Conservation (phyloP, 2,113 vertebrate genomes). For the Anser cygnoides region DNA sequence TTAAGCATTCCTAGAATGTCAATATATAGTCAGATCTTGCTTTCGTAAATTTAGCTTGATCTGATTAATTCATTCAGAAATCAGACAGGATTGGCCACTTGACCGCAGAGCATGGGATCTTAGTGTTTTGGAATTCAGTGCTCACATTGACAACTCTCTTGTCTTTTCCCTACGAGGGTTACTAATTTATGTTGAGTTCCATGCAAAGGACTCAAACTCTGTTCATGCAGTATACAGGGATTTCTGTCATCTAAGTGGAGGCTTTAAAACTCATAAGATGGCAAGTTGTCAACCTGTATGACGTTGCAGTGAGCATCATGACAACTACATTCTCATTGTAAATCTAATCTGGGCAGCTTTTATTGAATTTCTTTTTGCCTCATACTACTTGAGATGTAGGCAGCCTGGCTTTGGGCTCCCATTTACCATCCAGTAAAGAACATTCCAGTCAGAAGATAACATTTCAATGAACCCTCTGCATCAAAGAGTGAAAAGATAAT, state of each 20-base stretch:
- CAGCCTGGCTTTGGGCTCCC: neutral
- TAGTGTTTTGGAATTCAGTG: neutral
- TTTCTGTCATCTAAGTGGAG: neutral
- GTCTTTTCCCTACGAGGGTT: neutral
- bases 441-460: neutral
- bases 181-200: neutral
- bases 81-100: neutral
- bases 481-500: constrained; percentile 21
- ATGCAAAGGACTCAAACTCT: neutral
- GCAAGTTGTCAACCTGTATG: neutral
- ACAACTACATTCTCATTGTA: neutral
- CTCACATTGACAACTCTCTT: neutral
- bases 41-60: neutral
- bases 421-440: neutral
- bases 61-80: neutral
- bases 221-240: neutral
- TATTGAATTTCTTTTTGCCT: neutral
- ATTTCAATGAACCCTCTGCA: neutral
- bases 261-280: neutral
- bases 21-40: neutral
- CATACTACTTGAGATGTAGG: neutral
- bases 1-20: neutral
- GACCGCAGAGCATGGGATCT: accelerated
- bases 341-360: neutral
- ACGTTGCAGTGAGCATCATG: neutral